Evolutionary conservation across 2,797 vertebrate genomes (phyloP), one percentile per base, ranked within the genome.

Genomic region (Sylvilagus floridanus): DNA sequence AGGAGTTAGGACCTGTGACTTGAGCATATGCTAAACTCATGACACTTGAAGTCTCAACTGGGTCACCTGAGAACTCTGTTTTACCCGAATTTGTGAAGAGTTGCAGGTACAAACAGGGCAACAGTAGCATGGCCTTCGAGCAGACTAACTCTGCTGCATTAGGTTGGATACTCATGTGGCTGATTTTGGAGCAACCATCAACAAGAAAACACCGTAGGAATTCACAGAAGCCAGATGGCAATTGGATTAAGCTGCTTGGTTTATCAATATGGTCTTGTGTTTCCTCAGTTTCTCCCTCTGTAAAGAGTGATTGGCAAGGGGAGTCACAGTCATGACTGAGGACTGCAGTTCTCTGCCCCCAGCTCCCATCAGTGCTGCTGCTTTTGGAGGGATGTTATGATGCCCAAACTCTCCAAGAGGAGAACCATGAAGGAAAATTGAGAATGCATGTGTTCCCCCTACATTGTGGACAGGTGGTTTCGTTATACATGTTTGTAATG

Each of bases 261-360:
- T 71, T 71, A 57, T 79, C 50, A 16, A 22, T n/a, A n/a, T 2
- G 26, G 85, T 37, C 52, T 60, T 50, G 7, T 21, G 92, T 92
- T 82, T 57, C n/a, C 71, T 86, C 24, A 54, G 52, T 47, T 87
- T 75, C 57, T 93, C 22, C 52, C 50, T 94, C 68, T 79, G 63
- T 83, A 93, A 95, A 92, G 28, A 50, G 2, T 35, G 50, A 76
- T 85, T 88, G 50, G 47, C 28, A 63, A 82, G 21, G 13, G 13
- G 16, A 78, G 69, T 35, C 7, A 37, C 12, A 35, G 14, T 77
- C 37, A 54, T 32, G 11, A 93, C 63, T 32, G 37, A 88, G 5
- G 22, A 65, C 5, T 30, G n/a, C 57, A 76, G 9, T 28, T 73
- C 17, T 96, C 52, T 88, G 54, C 69, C 3, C 8, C 42, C 19